Percentiles rank a stretch among this genome's conserved stretches.
These are phyloP conservation scores for Dipus sagitta DNA, from an alignment of 2,797 vertebrate species.

Conservation along the genomic window DNA sequence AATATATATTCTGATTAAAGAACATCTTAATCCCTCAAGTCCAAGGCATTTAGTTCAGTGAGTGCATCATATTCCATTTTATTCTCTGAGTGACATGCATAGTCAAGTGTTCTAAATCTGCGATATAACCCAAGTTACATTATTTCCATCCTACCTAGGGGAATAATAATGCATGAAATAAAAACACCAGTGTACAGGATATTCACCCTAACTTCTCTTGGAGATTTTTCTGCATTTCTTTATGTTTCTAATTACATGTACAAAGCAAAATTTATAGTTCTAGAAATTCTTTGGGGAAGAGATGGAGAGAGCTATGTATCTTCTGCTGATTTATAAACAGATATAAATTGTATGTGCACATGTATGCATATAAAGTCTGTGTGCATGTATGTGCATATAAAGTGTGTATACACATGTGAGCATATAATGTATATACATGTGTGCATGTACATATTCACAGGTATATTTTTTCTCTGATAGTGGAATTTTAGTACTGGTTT, in stretches of 20 bases:
- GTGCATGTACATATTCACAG: background rate
- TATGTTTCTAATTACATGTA: background rate
- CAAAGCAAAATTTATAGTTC: background rate
- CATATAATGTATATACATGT: background rate
- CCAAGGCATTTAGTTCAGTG: constrained; percentile 29
- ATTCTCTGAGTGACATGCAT: background rate
- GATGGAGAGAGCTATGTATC: background rate
- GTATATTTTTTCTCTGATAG: background rate
- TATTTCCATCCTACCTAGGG: background rate
- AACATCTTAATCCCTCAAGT: constrained; percentile 1
- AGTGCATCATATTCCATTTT: background rate
- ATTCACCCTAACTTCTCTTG: no score
- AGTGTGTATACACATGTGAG: no score
- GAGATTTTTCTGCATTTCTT: background rate
- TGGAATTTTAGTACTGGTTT: constrained; percentile 12
- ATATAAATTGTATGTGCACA: background rate
- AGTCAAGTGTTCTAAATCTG: background rate
- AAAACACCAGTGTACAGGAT: background rate
- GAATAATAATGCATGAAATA: background rate
- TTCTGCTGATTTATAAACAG: background rate
- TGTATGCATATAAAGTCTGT: background rate
- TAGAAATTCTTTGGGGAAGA: background rate
- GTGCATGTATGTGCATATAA: background rate
- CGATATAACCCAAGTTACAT: background rate
- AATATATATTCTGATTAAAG: constrained; percentile 19